Conservation (phyloP, 2,797 vertebrate species). For the Squalus acanthias region DNA sequence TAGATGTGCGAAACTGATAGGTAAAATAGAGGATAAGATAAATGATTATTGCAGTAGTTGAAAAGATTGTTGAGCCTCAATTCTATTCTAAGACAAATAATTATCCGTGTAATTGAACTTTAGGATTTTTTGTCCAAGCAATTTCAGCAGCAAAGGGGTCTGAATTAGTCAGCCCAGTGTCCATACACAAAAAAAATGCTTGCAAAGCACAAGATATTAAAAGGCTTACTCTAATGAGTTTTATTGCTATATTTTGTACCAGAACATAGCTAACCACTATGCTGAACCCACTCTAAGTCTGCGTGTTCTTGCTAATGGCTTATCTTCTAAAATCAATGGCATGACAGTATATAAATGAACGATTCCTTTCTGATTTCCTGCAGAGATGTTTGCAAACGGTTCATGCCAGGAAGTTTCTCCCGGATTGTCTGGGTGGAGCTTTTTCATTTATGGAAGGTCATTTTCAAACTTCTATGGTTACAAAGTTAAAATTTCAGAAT, state of each 20-base stretch:
- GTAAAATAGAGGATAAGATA: no score
- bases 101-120: neutral
- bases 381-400: neutral
- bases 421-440: neutral
- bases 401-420: neutral
- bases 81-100: neutral
- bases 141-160: slow-evolving; percentile 28
- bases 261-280: slow-evolving; percentile 1
- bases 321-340: slow-evolving; percentile 22
- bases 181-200: neutral
- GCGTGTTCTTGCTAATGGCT: slow-evolving; percentile 16
- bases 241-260: slow-evolving; percentile 28
- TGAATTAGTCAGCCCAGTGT: neutral
- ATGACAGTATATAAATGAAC: slow-evolving; percentile 26
- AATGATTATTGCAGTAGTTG: neutral
- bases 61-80: neutral
- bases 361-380: slow-evolving; percentile 34
- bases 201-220: neutral
- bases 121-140: neutral
- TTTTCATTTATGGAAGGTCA: neutral
- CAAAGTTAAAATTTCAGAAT: slow-evolving; percentile 22
- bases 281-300: neutral
- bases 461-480: neutral
- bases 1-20: neutral
- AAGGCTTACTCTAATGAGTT: neutral